Evolutionary conservation across 2,888 invertebrate genomes (phyloP).

Genomic region (Drosophila greeni): DNA sequence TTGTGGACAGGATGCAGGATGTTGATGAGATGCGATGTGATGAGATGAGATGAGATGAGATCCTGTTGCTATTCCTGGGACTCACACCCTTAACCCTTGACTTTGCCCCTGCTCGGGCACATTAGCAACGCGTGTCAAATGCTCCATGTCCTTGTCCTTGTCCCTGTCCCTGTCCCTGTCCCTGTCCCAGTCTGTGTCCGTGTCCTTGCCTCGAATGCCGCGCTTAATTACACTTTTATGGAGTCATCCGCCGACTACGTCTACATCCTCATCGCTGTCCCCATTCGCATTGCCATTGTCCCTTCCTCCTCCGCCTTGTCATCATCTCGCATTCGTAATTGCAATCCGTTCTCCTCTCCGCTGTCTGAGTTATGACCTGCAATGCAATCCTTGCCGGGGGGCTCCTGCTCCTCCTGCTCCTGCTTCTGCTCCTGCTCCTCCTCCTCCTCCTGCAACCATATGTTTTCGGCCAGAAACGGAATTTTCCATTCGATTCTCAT

Average conservation of each 20-base stretch:
- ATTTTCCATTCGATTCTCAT: slow-evolving; percentile 13
- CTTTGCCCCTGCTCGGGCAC: slow-evolving; percentile 26
- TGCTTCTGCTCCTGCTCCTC: too few species aligned
- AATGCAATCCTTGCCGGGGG: slow-evolving; percentile 42
- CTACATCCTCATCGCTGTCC: slow-evolving; percentile 1
- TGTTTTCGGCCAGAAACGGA: slow-evolving; percentile 26
- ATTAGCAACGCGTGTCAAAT: slow-evolving; percentile 68
- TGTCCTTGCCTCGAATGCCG: slow-evolving; percentile 15
- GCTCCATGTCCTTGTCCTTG: slow-evolving; percentile 18
- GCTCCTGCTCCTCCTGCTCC: not conserved
- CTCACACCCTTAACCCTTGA: slow-evolving; percentile 3
- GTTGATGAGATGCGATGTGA: not conserved
- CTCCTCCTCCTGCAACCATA: slow-evolving; percentile 8
- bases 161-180: slow-evolving; percentile 9
- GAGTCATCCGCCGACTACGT: slow-evolving; percentile 40
- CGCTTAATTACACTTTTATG: slow-evolving; percentile 69
- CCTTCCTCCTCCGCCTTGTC: slow-evolving; percentile 1
- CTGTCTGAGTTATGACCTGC: slow-evolving; percentile 59
- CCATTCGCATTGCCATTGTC: slow-evolving; percentile 22
- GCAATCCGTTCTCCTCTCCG: slow-evolving; percentile 52
- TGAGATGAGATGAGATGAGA: not conserved
- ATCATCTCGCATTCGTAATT: slow-evolving; percentile 41
- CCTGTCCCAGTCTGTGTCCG: slow-evolving; percentile 2
- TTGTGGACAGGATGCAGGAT: slow-evolving; percentile 5
- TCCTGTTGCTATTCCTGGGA: slow-evolving; percentile 2